Conservation (phyloP, 2,888 invertebrate species). For the Imbricaverruca yamaguchii region DNA sequence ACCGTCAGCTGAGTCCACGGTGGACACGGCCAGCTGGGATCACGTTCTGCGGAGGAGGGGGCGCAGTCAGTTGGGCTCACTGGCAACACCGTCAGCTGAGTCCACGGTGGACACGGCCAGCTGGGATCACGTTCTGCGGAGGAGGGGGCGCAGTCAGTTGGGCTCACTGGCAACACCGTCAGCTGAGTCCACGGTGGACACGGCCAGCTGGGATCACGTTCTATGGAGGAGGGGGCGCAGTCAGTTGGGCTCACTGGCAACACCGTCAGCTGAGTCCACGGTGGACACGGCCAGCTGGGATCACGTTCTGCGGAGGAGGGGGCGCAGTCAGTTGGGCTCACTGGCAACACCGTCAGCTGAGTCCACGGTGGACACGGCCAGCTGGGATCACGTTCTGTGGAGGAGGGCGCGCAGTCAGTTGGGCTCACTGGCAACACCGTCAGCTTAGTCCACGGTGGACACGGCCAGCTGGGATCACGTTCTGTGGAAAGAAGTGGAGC, state of each 20-base stretch:
- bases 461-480: no score
- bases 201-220: slow-evolving; percentile 32
- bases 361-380: no score
- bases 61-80: neutral
- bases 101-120: no score
- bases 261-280: no score
- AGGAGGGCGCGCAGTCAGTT: neutral
- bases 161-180: no score
- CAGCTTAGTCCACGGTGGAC: no score
- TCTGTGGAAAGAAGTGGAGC: no score
- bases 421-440: no score
- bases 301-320: slow-evolving; percentile 29
- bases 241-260: neutral
- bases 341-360: no score
- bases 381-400: slow-evolving; percentile 32
- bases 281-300: neutral
- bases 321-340: neutral
- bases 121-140: slow-evolving; percentile 31
- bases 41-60: slow-evolving; percentile 28
- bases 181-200: no score
- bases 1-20: no score
- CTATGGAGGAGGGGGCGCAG: slow-evolving; percentile 18
- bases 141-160: neutral
- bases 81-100: no score
- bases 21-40: slow-evolving; percentile 24